A percentile compares a stretch with the other conserved stretches of the same genome.
Evolutionary conservation across 2,888 invertebrate genomes (phyloP).

Genomic region (Doris montereyensis): DNA sequence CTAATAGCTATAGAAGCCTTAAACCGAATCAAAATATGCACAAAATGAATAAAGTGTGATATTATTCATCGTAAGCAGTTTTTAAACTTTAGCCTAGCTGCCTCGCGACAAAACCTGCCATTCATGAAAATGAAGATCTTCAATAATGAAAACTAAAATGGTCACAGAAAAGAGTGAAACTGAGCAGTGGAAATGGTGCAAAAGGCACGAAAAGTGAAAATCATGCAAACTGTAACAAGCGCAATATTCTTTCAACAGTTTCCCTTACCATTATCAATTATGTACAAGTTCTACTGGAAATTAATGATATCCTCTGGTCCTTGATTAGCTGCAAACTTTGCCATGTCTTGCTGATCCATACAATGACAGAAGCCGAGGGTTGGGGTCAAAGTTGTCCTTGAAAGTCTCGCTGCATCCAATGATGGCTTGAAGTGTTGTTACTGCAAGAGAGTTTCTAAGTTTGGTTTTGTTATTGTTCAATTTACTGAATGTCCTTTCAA

Average conservation of each 20-base stretch:
- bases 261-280: conserved; percentile 2
- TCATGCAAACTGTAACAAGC: conserved; percentile 4
- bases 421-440: conserved; percentile 12
- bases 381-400: conserved; percentile 14
- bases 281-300: conserved; percentile 9
- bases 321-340: conserved; percentile 13
- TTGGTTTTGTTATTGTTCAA: conserved; percentile 17
- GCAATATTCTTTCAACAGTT: conserved; percentile 10
- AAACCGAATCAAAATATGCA: too few species aligned
- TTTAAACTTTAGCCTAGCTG: too few species aligned
- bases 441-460: conserved; percentile 11
- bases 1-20: too few species aligned
- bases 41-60: too few species aligned
- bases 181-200: conserved; percentile 14
- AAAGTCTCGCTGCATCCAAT: conserved; percentile 17
- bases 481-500: conserved; percentile 17
- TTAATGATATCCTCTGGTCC: conserved; percentile 11
- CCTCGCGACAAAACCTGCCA: too few species aligned
- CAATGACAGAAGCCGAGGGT: conserved; percentile 10
- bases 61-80: too few species aligned
- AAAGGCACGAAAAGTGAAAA: conserved; percentile 11
- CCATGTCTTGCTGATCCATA: conserved; percentile 14
- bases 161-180: conserved; percentile 14
- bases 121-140: too few species aligned
- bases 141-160: conserved; percentile 15